These are phyloP conservation scores for Notarius lentiginosus DNA, from an alignment of 2,113 vertebrate genomes.

Conservation along the genomic window DNA sequence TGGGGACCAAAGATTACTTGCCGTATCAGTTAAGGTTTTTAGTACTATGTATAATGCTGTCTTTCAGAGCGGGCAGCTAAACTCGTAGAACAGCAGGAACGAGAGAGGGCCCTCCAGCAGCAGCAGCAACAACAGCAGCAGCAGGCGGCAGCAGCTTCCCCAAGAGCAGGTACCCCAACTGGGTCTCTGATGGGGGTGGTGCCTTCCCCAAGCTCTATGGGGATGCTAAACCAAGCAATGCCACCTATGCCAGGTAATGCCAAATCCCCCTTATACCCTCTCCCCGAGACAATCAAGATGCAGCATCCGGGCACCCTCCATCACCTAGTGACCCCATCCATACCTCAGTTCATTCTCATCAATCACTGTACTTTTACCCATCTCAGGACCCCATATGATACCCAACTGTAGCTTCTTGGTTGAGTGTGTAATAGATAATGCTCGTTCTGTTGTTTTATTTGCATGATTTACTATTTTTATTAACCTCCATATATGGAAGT, in stretches of 20 bases:
- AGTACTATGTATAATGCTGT: not conserved
- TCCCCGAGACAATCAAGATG: slow-evolving; percentile 59
- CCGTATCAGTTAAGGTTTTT: not conserved
- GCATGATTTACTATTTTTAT: slow-evolving; percentile 44
- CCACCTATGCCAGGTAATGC: slow-evolving; percentile 96
- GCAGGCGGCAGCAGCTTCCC: slow-evolving; percentile 84
- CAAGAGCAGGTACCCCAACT: slow-evolving; percentile 97
- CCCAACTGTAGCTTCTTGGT: not conserved
- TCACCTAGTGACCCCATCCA: slow-evolving; percentile 29
- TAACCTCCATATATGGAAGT: slow-evolving; percentile 42
- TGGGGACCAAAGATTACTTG: not conserved
- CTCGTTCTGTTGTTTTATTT: slow-evolving; percentile 22
- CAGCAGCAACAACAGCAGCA: slow-evolving; percentile 77
- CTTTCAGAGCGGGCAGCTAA: slow-evolving; percentile 94
- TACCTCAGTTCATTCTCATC: slow-evolving; percentile 11
- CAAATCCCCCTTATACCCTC: slow-evolving; percentile 54
- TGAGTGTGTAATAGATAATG: not conserved
- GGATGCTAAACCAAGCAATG: slow-evolving; percentile 99
- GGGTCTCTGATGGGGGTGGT: slow-evolving; percentile 98
- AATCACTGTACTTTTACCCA: not conserved
- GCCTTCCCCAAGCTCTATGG: slow-evolving; percentile 97
- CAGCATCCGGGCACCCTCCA: slow-evolving; percentile 62
- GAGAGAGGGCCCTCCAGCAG: slow-evolving; percentile 92
- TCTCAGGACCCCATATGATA: slow-evolving; percentile 8
- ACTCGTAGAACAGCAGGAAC: slow-evolving; percentile 98